Percentiles rank a stretch among this genome's conserved stretches.
Evolutionary conservation across 2,888 invertebrate species (phyloP).

Genomic region (Netelia fuscicornis): DNA sequence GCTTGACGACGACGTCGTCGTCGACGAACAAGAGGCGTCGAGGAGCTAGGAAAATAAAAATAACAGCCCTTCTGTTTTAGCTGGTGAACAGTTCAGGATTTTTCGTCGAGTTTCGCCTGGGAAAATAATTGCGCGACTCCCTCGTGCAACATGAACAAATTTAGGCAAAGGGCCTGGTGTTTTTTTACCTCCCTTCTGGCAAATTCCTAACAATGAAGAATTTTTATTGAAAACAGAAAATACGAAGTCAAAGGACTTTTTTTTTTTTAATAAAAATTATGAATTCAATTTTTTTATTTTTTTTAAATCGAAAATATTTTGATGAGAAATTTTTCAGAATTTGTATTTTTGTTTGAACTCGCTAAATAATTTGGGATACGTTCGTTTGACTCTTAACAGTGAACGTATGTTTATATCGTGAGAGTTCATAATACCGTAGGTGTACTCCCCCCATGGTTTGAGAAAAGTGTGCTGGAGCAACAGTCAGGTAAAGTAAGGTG

Average conservation of each 20-base stretch:
- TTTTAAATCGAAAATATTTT: not conserved
- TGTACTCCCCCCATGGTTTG: constrained; percentile 2
- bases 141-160: constrained; percentile 3
- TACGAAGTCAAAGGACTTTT: not conserved
- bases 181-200: not conserved
- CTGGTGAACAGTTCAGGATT: constrained; percentile 10
- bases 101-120: constrained; percentile 15
- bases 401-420: not conserved
- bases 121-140: constrained; percentile 35
- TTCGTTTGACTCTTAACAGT: not conserved
- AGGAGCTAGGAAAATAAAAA: constrained; percentile 65
- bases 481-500: constrained; percentile 60
- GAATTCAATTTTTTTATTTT: not conserved
- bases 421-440: constrained; percentile 26
- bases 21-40: constrained; percentile 17
- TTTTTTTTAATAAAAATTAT: not conserved
- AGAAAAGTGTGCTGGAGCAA: constrained; percentile 9
- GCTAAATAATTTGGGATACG: not conserved
- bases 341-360: not conserved
- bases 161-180: not conserved
- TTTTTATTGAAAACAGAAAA: not conserved
- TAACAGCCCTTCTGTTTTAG: constrained; percentile 37
- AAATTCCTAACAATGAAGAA: not conserved
- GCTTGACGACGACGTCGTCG: constrained; percentile 11
- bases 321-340: not conserved